Base-by-base conservation (phyloP, 35 echinoderm and acorn worm species). In the Lytechinus variegatus region DNA sequence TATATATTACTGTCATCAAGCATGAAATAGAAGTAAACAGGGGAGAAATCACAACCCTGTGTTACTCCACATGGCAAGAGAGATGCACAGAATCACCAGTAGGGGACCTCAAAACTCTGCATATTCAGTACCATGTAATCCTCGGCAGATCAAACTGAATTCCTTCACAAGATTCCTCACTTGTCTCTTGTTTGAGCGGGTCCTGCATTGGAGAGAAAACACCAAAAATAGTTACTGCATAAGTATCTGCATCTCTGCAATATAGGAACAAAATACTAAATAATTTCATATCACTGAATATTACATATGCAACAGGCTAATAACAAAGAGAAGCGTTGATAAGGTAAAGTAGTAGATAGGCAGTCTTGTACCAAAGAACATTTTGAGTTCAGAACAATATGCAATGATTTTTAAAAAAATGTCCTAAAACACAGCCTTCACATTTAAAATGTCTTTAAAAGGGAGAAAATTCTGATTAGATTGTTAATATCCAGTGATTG, bases 121-220 rank as follows among this genome's bases (percentile, higher is more conserved):
- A 95, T 99, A 99, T 86, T 99, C 98, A 19, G 97, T 99, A 11
- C 98, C 98, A 86, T 97, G 96, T 9, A 99, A 97, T 21, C 98
- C 98, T 54, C 98, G 53, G 61, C 98, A 99, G 55, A 99, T 97
- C 10, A 99, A 89, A 91, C 96, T 99, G 92, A 99, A 99, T 89
- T 99, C 96, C 28, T 87, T 96, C 91, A 99, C 98, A 28, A 96
- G 14, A 72, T 96, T 95, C n/a, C 97, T 96, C 12, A 99, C 87
- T 95, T 99, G 96, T 11, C 98, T 94, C 72, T 99, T 99, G 92
- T 99, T 97, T 1, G 94, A 66, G 61, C 97, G 95, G 55, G 97
- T 96, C 95, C 98, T 99, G 97, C 91, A 95, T 56, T 7, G 29
- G 56, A 94, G 55, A 57, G 54, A 58, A 94, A 91, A 91, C 10